Base-by-base conservation (phyloP, 1,140 invertebrate species). In the Eueides isabella region DNA sequence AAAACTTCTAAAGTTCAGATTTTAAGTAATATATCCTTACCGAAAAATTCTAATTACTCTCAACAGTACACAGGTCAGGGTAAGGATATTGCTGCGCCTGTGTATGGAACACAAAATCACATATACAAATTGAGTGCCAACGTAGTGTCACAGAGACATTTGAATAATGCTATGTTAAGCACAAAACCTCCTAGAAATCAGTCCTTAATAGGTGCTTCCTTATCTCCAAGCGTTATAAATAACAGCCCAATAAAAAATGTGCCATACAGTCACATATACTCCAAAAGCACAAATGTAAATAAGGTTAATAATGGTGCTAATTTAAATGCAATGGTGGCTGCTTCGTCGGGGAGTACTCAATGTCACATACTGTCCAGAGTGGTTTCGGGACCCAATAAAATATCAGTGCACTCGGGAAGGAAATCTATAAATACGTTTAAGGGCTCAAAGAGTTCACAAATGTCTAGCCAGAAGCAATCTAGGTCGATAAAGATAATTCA, bases 271-370 rank as follows among this genome's bases (percentile, higher is more conserved):
- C 88, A 92, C 72, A 85, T 89, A 72, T 88, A 90, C 77, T 83
- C 87, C 19, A 93, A 93, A 80, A 88, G 81, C 83, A 86, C 89
- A 86, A 92, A 88, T 73, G 61, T 89, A 75, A 89, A 83, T 83
- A 92, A 92, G 78, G 86, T 93, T 61, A 93, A 93, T 72, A 93
- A 93, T 85, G 91, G 91, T 89, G 91, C 91, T 90, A 92, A 93
- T 75, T 75, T 92, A 67, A 93, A 91, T 84, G 82, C 91, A 69
- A 85, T 92, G 82, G 90, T 92, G 30, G 89, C 90, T 65, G 87
- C 86, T 28, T 87, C 91, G 1, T 85, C 91, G 66, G 86, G 88
- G 61, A 92, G 84, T 75, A 90, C 89, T 28, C 91, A 90, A 77
- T 93, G 91, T 78, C 90, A 93, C 85, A 90, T 92, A 71, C 76